Base-by-base conservation (phyloP, 37 sponge, comb jelly and placozoan genomes). In the Eunapius fragilis region DNA sequence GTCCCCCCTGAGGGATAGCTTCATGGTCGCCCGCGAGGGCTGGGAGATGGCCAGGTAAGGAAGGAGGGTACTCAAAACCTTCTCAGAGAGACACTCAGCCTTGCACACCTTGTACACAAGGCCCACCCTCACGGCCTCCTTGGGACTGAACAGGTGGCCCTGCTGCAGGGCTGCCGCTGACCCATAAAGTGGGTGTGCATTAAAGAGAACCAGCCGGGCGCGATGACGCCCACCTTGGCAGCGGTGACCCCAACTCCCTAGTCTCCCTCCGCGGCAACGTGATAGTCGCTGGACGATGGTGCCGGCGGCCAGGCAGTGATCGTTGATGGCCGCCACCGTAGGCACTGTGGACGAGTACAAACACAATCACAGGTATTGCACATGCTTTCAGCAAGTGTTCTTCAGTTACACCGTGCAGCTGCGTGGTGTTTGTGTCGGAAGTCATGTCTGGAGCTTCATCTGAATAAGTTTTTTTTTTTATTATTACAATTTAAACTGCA, bases 281-380 rank as follows among this genome's bases (percentile, higher is more conserved):
- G 81, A 71, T 92, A 86, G 78, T 96, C 96, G 85, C 85, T 85
- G 24, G 88, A 96, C 31, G 34, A 90, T 37, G 47, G 85, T 75
- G 19, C 96, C 96, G 33, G 80, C 96, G 0, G 96, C 96, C 2
- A 92, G 86, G 47, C 96, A 93, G 81, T 90, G 89, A 11, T 93
- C 96, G 81, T 90, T 90, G 36, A 96, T 92, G 37, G 88, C 88
- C 31, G 96, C 93, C 33, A 96, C 82, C 10, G 88, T 91, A 1
- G 89, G 80, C 0, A 83, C 36, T 31, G 41, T 75, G 25, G 76
- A 88, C 0, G 89, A 38, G 76, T 92, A 96, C 27, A 92, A 48
- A 17, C 49, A 49, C 34, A 86, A 11, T 91, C 93, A 92, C 25
- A 85, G 25, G 12, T 80, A 78, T 58, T 92, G 93, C 25, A 92